phyloP scores from a whole-genome alignment of 2,888 invertebrate genomes.

The Portevinia maculata region DNA sequence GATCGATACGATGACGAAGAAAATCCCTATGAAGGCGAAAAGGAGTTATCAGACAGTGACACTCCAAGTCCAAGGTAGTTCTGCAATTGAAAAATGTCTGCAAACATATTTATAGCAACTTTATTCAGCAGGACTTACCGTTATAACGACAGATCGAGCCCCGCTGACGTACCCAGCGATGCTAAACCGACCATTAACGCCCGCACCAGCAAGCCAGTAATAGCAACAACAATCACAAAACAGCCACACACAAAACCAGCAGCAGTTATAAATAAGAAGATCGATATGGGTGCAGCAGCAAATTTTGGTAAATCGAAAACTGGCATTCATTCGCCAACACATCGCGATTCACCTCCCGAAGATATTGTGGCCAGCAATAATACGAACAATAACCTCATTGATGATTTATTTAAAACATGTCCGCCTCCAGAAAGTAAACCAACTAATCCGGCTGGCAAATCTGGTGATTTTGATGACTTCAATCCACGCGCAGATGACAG shows the following conservation, averaged over 20 bases:
- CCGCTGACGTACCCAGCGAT: slow-evolving; percentile 79
- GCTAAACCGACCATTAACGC: slow-evolving; percentile 80
- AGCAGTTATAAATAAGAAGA: slow-evolving; percentile 84
- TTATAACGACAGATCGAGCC: slow-evolving; percentile 82
- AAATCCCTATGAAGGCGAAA: slow-evolving; percentile 86
- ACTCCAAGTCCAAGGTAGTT: slow-evolving; percentile 83
- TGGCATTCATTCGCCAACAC: slow-evolving; percentile 82
- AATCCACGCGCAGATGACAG: slow-evolving; percentile 83
- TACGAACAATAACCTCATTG: slow-evolving; percentile 82
- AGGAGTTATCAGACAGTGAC: slow-evolving; percentile 88
- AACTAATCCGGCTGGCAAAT: slow-evolving; percentile 84
- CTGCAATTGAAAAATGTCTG: too few relatives aligned
- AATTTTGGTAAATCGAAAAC: slow-evolving; percentile 85
- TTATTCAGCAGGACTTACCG: slow-evolving; percentile 79
- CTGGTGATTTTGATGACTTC: slow-evolving; percentile 82
- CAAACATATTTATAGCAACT: not conserved
- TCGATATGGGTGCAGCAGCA: slow-evolving; percentile 88
- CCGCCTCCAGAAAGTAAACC: slow-evolving; percentile 76
- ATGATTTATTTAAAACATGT: slow-evolving; percentile 85
- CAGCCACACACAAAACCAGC: slow-evolving; percentile 81
- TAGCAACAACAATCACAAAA: slow-evolving; percentile 81
- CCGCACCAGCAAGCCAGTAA: slow-evolving; percentile 76
- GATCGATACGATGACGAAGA: slow-evolving; percentile 84
- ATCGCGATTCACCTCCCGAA: slow-evolving; percentile 81
- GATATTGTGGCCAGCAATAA: slow-evolving; percentile 74